Percentiles rank a stretch among this genome's conserved stretches.
phyloP scores from a whole-genome alignment of 2,797 vertebrate species.

The Momotus momota region DNA sequence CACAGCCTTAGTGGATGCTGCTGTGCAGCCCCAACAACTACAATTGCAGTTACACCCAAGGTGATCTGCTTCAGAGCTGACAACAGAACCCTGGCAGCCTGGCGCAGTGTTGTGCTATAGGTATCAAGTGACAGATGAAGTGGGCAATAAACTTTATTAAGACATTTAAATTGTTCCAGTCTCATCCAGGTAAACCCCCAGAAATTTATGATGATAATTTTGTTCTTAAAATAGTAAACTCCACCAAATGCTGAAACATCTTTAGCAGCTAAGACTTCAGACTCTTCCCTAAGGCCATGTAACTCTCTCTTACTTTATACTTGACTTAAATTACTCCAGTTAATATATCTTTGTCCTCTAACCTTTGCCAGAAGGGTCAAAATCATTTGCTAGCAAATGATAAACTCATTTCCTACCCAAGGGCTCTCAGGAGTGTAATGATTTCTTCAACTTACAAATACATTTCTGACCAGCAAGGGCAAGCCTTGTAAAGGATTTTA shows the following conservation, averaged over 20 bases:
- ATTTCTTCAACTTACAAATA: slow-evolving; percentile 33
- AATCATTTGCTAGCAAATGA: slow-evolving; percentile 60
- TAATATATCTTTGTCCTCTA: slow-evolving; percentile 61
- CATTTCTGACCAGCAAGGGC: neutral
- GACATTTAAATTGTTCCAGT: neutral
- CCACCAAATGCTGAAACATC: neutral
- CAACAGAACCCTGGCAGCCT: neutral
- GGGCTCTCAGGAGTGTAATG: slow-evolving; percentile 55
- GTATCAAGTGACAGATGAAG: neutral
- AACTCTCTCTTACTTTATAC: slow-evolving; percentile 38
- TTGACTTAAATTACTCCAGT: slow-evolving; percentile 40
- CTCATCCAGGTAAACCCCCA: neutral
- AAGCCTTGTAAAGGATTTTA: neutral
- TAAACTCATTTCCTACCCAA: slow-evolving; percentile 36
- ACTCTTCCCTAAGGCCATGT: slow-evolving; percentile 48
- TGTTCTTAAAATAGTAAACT: neutral
- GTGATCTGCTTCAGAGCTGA: neutral
- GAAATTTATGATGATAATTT: slow-evolving; percentile 38
- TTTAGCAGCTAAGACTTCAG: neutral
- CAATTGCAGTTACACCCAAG: neutral
- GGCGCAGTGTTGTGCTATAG: neutral
- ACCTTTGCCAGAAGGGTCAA: slow-evolving; percentile 68
- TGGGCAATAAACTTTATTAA: neutral
- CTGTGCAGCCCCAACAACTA: neutral
- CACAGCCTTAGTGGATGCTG: neutral